Percentiles rank a stretch among this genome's conserved stretches.
Evolutionary conservation across 2,113 vertebrate genomes (phyloP).

Genomic region (Takifugu flavidus): DNA sequence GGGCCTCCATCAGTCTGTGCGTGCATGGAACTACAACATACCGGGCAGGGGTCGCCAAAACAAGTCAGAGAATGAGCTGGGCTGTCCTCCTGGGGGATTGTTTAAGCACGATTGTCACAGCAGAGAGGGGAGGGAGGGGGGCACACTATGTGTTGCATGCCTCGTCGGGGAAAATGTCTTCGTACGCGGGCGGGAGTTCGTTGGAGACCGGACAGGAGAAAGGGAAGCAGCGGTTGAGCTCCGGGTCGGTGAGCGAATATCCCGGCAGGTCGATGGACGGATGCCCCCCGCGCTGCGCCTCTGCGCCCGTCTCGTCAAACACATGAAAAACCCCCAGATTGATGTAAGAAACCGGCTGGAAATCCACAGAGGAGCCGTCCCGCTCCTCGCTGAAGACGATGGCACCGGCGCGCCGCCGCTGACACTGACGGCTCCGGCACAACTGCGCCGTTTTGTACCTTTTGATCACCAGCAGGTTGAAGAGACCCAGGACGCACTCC

Average conservation of each 20-base stretch:
- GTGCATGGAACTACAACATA: background rate
- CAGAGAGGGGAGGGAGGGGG: constrained; percentile 11
- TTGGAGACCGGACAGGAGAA: constrained; percentile 85
- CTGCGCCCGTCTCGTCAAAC: constrained; percentile 83
- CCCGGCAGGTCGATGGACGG: constrained; percentile 92
- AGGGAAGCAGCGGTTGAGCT: constrained; percentile 85
- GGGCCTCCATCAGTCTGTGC: constrained; percentile 16
- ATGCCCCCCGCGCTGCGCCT: constrained; percentile 86
- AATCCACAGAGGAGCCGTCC: constrained; percentile 78
- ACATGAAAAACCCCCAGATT: constrained; percentile 84
- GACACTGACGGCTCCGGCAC: constrained; percentile 72
- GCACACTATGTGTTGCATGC: constrained; percentile 61
- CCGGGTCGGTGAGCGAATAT: constrained; percentile 86
- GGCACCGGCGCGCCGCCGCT: constrained; percentile 76
- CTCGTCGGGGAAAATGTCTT: constrained; percentile 87
- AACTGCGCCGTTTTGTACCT: constrained; percentile 84
- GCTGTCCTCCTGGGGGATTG: background rate
- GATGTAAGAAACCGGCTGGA: constrained; percentile 91
- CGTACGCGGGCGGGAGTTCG: constrained; percentile 85
- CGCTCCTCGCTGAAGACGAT: constrained; percentile 83
- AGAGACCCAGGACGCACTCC: constrained; percentile 87
- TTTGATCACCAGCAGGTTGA: constrained; percentile 86
- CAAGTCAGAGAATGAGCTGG: background rate
- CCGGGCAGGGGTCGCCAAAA: constrained; percentile 18
- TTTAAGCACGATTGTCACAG: constrained; percentile 55